Conservation (phyloP, 2,113 vertebrate species). For the Rattus rattus region DNA sequence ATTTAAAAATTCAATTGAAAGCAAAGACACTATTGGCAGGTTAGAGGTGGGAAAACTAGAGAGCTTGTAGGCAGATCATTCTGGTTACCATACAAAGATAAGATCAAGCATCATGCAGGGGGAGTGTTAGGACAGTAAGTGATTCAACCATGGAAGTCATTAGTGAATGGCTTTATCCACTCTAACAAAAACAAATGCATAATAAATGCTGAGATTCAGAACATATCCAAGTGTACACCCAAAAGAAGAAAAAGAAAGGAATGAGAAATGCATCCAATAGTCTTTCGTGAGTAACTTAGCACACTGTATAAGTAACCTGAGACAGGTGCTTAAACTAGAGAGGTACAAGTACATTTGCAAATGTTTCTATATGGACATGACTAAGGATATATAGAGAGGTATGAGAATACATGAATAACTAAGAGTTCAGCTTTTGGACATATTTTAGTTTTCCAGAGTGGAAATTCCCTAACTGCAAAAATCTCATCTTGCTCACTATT, state of each 20-base stretch:
- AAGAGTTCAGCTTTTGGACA: neutral
- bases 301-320: neutral
- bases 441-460: neutral
- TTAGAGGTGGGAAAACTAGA: neutral
- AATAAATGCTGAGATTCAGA: neutral
- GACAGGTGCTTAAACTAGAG: neutral
- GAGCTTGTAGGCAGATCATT: neutral
- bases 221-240: neutral
- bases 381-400: fast-evolving
- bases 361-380: neutral
- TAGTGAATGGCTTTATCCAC: neutral
- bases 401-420: neutral
- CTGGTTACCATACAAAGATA: no score
- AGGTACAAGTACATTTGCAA: neutral
- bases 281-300: neutral
- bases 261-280: neutral
- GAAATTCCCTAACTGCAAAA: fast-evolving
- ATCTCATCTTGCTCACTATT: neutral
- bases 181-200: neutral
- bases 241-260: neutral
- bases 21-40: neutral
- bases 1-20: neutral
- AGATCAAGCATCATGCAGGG: neutral
- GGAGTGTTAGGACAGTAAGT: fast-evolving
- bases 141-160: neutral